Evolutionary conservation across 2,113 vertebrate species (phyloP).

Genomic region (Capreolus pygargus): DNA sequence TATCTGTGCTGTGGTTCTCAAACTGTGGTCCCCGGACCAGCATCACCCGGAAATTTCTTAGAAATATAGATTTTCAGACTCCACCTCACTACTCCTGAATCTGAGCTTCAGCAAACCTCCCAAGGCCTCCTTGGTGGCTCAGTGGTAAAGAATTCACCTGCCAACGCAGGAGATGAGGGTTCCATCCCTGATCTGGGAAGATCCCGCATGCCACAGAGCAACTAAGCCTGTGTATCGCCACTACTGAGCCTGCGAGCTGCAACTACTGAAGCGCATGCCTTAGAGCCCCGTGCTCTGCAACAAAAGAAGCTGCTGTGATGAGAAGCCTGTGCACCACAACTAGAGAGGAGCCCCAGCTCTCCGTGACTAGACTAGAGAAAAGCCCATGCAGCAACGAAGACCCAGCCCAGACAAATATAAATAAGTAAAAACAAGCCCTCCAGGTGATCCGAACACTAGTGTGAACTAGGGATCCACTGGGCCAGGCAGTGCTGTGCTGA

Average conservation of each 20-base stretch:
- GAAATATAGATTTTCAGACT: neutral
- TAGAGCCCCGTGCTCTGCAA: neutral
- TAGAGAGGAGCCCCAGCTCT: neutral
- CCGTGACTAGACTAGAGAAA: accelerated
- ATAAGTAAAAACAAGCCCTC: neutral
- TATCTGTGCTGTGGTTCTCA: neutral
- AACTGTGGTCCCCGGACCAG: neutral
- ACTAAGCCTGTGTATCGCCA: neutral
- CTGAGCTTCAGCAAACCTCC: neutral
- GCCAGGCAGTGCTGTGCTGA: neutral
- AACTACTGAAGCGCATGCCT: neutral
- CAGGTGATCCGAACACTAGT: neutral
- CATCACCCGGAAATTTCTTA: neutral
- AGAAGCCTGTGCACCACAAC: neutral
- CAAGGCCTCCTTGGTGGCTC: neutral
- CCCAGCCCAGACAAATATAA: neutral
- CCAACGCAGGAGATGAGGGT: neutral
- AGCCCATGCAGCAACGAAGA: neutral
- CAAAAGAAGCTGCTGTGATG: neutral
- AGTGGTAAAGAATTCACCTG: neutral
- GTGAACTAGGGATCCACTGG: neutral
- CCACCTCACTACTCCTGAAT: neutral
- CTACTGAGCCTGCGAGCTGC: neutral
- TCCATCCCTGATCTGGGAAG: neutral
- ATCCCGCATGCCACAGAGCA: neutral